Evolutionary conservation across 1,140 invertebrate species (phyloP).

Genomic region (Pristionchus pacificus): DNA sequence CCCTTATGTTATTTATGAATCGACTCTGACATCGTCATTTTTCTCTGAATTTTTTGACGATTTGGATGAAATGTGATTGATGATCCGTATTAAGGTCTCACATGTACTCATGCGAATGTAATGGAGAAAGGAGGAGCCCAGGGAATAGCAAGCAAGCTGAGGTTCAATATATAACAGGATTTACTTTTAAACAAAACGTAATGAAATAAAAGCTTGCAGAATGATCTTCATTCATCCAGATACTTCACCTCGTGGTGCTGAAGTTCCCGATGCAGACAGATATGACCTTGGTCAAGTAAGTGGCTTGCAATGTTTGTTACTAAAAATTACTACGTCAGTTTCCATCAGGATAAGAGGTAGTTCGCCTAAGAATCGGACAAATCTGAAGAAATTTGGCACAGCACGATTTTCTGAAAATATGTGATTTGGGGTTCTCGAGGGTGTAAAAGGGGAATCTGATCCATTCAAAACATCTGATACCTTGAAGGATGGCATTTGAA

Average conservation of each 20-base stretch:
- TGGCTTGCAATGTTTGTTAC: not conserved
- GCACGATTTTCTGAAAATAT: no score
- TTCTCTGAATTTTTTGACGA: no score
- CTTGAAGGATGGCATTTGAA: no score
- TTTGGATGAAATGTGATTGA: not conserved
- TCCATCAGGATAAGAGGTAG: no score
- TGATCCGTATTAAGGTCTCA: conserved; percentile 66
- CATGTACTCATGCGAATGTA: conserved; percentile 93
- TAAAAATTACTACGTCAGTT: not conserved
- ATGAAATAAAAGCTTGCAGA: conserved; percentile 60
- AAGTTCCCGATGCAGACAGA: conserved; percentile 73
- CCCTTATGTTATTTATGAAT: conserved; percentile 7
- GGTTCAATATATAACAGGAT: not conserved
- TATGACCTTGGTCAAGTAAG: conserved; percentile 81
- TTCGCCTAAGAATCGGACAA: no score
- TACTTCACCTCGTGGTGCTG: conserved; percentile 77
- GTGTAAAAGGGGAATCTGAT: no score
- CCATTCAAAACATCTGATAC: no score
- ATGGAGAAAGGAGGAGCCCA: conserved; percentile 90
- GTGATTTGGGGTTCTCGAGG: no score
- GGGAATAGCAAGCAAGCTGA: conserved; percentile 74
- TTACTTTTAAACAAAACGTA: not conserved
- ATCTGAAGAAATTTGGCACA: no score
- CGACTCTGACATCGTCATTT: not conserved
- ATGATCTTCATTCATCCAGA: conserved; percentile 85